Evolutionary conservation across 1,140 invertebrate genomes (phyloP), one percentile per base, ranked within the genome.

Genomic region (Saccostrea echinata): DNA sequence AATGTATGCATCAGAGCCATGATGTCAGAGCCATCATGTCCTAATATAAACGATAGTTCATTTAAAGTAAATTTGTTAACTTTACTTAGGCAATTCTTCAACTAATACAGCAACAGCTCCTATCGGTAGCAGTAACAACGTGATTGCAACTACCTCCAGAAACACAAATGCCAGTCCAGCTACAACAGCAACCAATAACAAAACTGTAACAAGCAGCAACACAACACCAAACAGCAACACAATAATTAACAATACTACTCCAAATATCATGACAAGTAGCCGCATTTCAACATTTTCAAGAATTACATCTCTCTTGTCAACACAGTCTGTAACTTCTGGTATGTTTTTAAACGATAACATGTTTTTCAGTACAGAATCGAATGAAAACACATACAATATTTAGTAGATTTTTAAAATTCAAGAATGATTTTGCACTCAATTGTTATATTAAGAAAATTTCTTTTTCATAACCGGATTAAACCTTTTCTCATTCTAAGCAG

Each of bases 151-250:
- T 9, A 35, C 9, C 16, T 27, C 24, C 3, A 76, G 27, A 8
- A 30, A 24, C 27, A 76, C 24, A 30, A 33, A 12, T 13, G 27
- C 27, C 27, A 6, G n/a, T 81, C 9, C 24, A 21, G 71, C 81
- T 52, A 52, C 11, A 35, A 71, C n/a, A 8, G 71, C 18, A 9
- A 35, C 51, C 21, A 86, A 18, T 11, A 55, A 24, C 43, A 16
- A 51, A 30, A 35, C 52, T 12, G 53, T 13, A 57, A 18, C 61
- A 43, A 52, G 27, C 64, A 53, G 52, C 13, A 83, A 64, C 33
- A 85, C 76, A 87, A 88, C 30, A 85, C 68, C 52, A 33, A 71
- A 53, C 51, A 33, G 27, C 21, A 71, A 27, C 8, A 86, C 35
- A 43, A 53, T 21, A 43, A 43, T 43, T 43, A 43, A 43, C 9